These are phyloP conservation scores for Sarcophaga bullata DNA, from an alignment of 1,140 invertebrate genomes.

Conservation along the genomic window DNA sequence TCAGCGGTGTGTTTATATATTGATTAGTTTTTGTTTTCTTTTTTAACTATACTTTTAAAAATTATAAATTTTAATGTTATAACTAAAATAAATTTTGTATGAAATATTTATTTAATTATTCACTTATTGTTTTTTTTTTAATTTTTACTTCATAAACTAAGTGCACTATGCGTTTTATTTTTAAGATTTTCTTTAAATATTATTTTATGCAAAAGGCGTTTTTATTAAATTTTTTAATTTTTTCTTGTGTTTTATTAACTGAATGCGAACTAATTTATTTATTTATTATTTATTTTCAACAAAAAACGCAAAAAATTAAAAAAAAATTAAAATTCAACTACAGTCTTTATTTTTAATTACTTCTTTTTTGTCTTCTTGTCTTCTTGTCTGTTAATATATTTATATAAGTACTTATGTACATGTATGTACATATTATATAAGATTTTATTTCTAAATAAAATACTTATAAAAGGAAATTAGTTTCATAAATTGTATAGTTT, in stretches of 20 bases:
- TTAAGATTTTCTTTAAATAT: constrained; percentile 45
- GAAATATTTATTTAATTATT: too few species aligned
- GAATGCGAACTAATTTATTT: neutral
- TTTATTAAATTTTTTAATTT: neutral
- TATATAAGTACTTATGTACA: neutral
- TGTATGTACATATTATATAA: too few species aligned
- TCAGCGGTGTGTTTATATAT: neutral
- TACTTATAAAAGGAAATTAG: neutral
- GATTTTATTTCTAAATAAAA: neutral
- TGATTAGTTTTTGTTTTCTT: neutral
- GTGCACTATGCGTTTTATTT: constrained; percentile 43
- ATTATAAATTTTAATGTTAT: too few species aligned
- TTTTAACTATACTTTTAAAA: too few species aligned
- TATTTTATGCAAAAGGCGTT: constrained; percentile 32
- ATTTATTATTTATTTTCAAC: neutral
- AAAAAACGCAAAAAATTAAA: neutral
- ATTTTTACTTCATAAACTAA: constrained; percentile 2
- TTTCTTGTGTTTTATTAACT: too few species aligned
- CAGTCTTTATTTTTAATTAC: neutral
- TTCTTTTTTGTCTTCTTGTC: neutral
- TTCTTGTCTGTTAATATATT: neutral
- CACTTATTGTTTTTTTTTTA: neutral
- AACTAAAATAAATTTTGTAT: too few species aligned
- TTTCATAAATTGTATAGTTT: neutral
- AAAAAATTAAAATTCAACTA: neutral